Conservation (phyloP, 2,113 vertebrate species). For the Ascaphus truei region DNA sequence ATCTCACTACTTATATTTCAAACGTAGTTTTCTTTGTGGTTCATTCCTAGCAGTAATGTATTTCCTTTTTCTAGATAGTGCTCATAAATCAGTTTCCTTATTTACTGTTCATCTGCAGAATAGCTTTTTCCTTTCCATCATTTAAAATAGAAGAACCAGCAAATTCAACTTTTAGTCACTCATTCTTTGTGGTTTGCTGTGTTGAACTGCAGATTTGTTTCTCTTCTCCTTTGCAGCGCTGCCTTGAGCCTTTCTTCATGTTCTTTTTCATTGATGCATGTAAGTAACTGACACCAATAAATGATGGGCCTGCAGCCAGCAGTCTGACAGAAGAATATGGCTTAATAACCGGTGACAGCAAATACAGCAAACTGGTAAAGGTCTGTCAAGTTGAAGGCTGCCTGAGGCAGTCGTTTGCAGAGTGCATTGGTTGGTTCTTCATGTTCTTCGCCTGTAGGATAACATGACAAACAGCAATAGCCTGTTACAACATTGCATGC, state of each 20-base stretch:
- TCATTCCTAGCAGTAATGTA: neutral
- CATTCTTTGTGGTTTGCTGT: slow-evolving; percentile 20
- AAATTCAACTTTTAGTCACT: slow-evolving; percentile 26
- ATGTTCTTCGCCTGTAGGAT: neutral
- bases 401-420: slow-evolving; percentile 20
- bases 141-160: slow-evolving; percentile 5
- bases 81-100: slow-evolving; percentile 19
- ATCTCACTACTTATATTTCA: too few species aligned
- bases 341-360: slow-evolving; percentile 28
- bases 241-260: slow-evolving; percentile 30
- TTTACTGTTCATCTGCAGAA: slow-evolving; percentile 16
- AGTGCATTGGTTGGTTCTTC: slow-evolving; percentile 14
- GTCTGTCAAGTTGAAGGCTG: slow-evolving; percentile 24
- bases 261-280: slow-evolving; percentile 30
- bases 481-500: slow-evolving; percentile 24
- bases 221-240: slow-evolving; percentile 23
- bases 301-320: slow-evolving; percentile 30
- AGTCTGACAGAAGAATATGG: slow-evolving; percentile 30
- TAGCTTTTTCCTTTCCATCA: slow-evolving; percentile 15
- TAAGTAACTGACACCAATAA: slow-evolving; percentile 34
- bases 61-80: neutral
- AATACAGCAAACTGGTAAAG: slow-evolving; percentile 25
- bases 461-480: slow-evolving; percentile 16
- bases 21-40: too few species aligned
- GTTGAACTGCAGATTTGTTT: slow-evolving; percentile 31